Evolutionary conservation across 2,888 invertebrate species (phyloP), one percentile per base, ranked within the genome.

Genomic region (Patella ulyssiponensis): DNA sequence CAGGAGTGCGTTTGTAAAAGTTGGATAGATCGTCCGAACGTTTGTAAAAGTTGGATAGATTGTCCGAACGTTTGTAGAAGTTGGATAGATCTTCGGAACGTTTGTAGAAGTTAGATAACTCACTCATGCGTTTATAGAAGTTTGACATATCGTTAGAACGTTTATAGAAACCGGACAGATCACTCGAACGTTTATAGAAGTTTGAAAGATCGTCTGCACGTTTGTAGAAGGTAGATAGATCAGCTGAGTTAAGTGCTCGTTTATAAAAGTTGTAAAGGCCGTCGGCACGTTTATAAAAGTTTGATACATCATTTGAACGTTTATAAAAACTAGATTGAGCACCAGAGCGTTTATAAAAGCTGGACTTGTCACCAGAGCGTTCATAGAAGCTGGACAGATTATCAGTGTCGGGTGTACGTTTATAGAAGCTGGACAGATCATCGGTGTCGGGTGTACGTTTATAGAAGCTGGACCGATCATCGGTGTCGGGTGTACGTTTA

Each of bases 1-100:
- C 74, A 44, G 33, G 64, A 20, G 52, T 74, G 15, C 79, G 64
- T 53, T 79, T 79, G 73, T 80, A 80, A 33, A 78, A 78, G 15
- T 52, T 33, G 44, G 70, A 70, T 15, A 73, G 15, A 44, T 77
- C 73, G 17, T 20, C 56, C 3, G 69, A 73, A 9, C 77, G 69
- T 54, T 77, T 77, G 73, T 77, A 77, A 33, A 77, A 77, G 15
- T 71, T 33, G 52, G 54, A 56, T 3, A 70, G 15, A 14, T 78
- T 33, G 23, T 54, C 58, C 15, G 56, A 73, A 11, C 78, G 23
- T 58, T 78, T 78, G 72, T 78, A 74, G 72, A 78, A 75, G 3
- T 15, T 69, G 52, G 27, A 71, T 17, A 53, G 9, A 52, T 69
- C 69, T 1, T 51, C 54, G 3, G 54, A 17, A 27, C 71, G 51